Conservation (phyloP, 2,797 vertebrate species). For the Siniperca undulata region DNA sequence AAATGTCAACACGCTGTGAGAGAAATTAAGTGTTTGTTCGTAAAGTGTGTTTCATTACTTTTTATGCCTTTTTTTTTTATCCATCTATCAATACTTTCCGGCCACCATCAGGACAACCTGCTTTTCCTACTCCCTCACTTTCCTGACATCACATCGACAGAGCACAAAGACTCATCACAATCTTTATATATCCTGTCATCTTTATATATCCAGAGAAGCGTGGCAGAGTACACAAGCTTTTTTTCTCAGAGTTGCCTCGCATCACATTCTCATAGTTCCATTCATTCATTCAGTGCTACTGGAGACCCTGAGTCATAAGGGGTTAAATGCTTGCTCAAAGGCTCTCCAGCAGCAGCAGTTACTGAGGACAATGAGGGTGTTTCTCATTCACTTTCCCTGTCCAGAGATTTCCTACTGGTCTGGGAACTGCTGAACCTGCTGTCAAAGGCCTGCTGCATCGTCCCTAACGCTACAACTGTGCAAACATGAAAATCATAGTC, state of each 20-base stretch:
- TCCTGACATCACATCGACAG: not conserved
- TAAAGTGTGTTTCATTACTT: not conserved
- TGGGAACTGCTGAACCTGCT: not conserved
- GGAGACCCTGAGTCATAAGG: not conserved
- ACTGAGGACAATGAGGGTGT: not conserved
- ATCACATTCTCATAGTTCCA: not conserved
- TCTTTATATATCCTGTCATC: conserved; percentile 8
- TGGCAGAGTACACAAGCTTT: not conserved
- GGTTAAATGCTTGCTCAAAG: not conserved
- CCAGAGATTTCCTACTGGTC: not conserved
- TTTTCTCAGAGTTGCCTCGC: not conserved
- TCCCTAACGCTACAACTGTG: not conserved
- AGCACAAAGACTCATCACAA: not conserved
- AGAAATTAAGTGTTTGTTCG: not conserved
- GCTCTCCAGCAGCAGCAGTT: not conserved
- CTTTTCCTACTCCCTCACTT: not conserved
- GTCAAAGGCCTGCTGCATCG: not conserved
- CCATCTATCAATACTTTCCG: not conserved
- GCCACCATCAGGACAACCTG: too few species aligned
- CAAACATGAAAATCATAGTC: not conserved
- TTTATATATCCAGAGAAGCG: not conserved
- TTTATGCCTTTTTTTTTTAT: not conserved
- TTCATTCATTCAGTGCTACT: not conserved
- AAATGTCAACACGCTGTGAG: conserved; percentile 11
- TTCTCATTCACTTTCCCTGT: not conserved